These are phyloP conservation scores for Girardia tigrina DNA, from an alignment of 2,888 invertebrate species.

Conservation along the genomic window DNA sequence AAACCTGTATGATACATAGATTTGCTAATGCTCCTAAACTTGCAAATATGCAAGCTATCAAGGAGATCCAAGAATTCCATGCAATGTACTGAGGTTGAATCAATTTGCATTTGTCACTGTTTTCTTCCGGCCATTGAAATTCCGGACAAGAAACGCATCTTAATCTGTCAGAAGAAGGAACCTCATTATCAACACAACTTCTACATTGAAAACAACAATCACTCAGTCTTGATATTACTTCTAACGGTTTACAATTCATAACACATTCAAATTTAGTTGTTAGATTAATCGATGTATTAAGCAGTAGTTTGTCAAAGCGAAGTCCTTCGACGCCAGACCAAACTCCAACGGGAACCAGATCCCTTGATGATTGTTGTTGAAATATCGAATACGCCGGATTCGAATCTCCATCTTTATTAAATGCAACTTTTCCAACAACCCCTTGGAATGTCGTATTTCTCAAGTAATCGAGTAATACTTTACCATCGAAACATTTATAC, in stretches of 20 bases:
- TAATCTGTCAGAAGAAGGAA: neutral
- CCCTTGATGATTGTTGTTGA: neutral
- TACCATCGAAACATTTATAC: neutral
- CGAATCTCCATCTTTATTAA: neutral
- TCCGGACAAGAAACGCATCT: neutral
- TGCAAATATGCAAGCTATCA: neutral
- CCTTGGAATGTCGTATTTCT: neutral
- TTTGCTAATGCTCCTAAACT: neutral
- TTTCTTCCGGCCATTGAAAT: constrained; percentile 19
- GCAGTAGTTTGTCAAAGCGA: neutral
- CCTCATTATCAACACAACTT: neutral
- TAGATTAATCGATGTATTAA: neutral
- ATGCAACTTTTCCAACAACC: neutral
- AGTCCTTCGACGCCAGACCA: neutral
- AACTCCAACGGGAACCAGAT: neutral
- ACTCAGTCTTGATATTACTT: neutral
- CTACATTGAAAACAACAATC: constrained; percentile 23
- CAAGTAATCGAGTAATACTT: neutral
- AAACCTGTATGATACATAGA: neutral
- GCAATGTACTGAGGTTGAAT: neutral
- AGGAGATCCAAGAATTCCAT: neutral
- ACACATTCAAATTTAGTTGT: neutral
- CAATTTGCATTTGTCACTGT: neutral
- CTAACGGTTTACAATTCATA: neutral
- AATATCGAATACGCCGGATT: neutral